A percentile compares a stretch with the other conserved stretches of the same genome.
Evolutionary conservation across 2,113 vertebrate genomes (phyloP).

Genomic region (Tragelaphus imberbis): DNA sequence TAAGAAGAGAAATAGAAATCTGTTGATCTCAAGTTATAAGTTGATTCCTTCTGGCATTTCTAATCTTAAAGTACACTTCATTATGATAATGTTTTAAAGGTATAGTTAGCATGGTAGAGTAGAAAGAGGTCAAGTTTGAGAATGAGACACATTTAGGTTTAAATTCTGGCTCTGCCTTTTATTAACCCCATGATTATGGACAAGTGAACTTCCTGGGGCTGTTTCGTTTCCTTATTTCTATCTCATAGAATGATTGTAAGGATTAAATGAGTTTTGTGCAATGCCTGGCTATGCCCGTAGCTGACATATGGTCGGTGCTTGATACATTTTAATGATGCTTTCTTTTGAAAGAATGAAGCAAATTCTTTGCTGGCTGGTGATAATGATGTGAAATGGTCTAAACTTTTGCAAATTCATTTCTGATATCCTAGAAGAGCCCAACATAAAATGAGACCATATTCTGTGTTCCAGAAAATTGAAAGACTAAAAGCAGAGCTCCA

Average conservation of each 20-base stretch:
- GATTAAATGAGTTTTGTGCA: background rate
- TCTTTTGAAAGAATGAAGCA: background rate
- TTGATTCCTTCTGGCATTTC: conserved; percentile 16
- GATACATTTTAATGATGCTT: background rate
- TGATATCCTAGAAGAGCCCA: background rate
- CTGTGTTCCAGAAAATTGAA: conserved; percentile 92
- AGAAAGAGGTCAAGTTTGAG: conserved; percentile 16
- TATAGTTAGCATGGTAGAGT: background rate
- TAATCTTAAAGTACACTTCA: background rate
- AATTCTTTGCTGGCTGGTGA: background rate
- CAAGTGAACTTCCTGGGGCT: background rate
- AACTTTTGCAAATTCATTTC: conserved; percentile 10
- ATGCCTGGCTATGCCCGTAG: background rate
- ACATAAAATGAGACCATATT: background rate
- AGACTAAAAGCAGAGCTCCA: conserved; percentile 94
- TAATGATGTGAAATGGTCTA: conserved; percentile 24
- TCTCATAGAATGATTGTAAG: background rate
- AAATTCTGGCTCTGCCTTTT: background rate
- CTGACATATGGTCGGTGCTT: background rate
- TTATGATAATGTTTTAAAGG: background rate
- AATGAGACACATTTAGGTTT: background rate
- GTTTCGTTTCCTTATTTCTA: background rate
- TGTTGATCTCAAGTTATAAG: background rate
- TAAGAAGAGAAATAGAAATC: conserved; percentile 12
- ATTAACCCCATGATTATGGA: background rate